Conservation (phyloP, 2,113 vertebrate species). For the Vicugna pacos region DNA sequence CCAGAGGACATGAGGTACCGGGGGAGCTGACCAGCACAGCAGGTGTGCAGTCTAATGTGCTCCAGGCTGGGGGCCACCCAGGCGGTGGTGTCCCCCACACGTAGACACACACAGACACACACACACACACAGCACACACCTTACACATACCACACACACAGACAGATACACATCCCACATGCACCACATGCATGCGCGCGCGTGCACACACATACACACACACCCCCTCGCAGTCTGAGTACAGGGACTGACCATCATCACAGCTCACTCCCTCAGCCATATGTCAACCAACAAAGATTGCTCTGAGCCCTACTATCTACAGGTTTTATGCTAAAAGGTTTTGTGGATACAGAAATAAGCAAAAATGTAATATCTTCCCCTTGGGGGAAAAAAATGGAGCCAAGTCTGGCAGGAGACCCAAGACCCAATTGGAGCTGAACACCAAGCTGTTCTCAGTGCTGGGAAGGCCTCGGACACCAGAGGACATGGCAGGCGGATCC, state of each 20-base stretch:
- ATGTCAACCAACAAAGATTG: background rate
- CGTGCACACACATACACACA: rapidly evolving
- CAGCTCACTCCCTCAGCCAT: background rate
- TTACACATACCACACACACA: background rate
- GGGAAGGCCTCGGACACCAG: rapidly evolving
- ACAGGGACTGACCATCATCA: background rate
- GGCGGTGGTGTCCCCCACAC: background rate
- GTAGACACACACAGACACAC: too few relatives aligned
- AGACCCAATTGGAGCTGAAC: background rate
- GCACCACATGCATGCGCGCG: background rate
- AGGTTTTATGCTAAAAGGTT: background rate
- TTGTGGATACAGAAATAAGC: background rate
- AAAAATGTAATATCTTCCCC: background rate
- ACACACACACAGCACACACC: background rate
- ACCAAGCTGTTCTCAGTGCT: rapidly evolving
- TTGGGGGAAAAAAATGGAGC: rapidly evolving
- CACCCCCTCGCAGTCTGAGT: background rate
- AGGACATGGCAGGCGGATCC: rapidly evolving
- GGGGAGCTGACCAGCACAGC: background rate
- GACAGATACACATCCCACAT: too few relatives aligned
- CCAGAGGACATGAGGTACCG: rapidly evolving
- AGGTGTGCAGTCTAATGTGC: background rate
- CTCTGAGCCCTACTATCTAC: rapidly evolving
- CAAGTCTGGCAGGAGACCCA: background rate
- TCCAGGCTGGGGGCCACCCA: background rate